Evolutionary conservation across 1,140 invertebrate genomes (phyloP), one percentile per base, ranked within the genome.

Genomic region (fruit fly (Drosophila melanogaster)): DNA sequence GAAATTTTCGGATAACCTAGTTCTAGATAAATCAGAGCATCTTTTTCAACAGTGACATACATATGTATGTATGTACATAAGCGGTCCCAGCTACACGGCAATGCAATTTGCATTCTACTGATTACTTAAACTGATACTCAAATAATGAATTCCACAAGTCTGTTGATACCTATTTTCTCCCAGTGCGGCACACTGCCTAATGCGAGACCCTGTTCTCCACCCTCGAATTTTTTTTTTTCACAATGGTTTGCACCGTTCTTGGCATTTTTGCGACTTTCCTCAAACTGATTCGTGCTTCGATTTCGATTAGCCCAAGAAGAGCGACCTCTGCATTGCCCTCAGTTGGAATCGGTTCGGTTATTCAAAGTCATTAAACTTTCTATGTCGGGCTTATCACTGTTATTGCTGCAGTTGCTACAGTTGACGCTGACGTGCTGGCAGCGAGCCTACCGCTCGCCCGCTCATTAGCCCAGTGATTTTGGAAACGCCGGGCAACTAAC

Each of bases 381-480:
- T 81, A 58, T 77, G 61, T 49, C 47, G 24, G 38, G 67, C 81
- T 85, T 85, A 85, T 85, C 81, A 83, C 64, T 77, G 73, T 69
- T 57, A 51, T 59, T 61, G 62, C 44, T 76, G 54, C 49, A 56
- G 65, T 38, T 38, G 3, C 40, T 22, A 7, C 24, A 19, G 62
- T 33, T 58, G 62, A 26, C 41, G 60, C 19, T 30, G 30, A 30
- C 46, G 30, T 55, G 65, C 15, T 47, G 51, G 10, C 50, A n/a
- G 54, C 62, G 35, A 49, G 64, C 30, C 35, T 60, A n/a, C 53
- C n/a, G 22, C 24, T 61, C 35, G 35, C 24, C 55, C 54, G 49
- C 80, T 81, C 81, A 86, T 87, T 86, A 87, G 83, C 71, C 84
- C 57, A 72, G 56, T 69, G 72, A 84, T 84, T 84, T 84, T 66